These are phyloP conservation scores for Drosophila watanabei DNA, from an alignment of 1,140 invertebrate species.

Conservation along the genomic window DNA sequence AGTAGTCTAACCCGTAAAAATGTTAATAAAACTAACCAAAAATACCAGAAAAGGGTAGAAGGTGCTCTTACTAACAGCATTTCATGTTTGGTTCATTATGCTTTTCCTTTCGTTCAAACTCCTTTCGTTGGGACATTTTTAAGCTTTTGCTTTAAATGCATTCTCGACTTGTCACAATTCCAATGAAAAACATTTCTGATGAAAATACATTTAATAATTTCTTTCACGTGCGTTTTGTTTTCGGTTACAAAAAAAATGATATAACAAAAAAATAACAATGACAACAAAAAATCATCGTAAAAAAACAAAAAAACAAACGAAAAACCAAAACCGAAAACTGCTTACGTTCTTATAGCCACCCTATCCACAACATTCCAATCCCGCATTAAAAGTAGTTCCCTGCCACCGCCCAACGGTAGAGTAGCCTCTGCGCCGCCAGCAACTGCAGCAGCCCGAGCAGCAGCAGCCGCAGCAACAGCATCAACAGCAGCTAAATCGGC, in stretches of 20 bases:
- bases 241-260: constrained; percentile 48
- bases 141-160: constrained; percentile 53
- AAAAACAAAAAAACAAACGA: constrained; percentile 5
- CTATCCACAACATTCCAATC: constrained; percentile 86
- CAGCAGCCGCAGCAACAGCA: constrained; percentile 30
- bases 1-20: constrained; percentile 63
- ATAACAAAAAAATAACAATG: constrained; percentile 28
- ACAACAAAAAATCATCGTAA: constrained; percentile 48
- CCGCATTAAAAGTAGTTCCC: constrained; percentile 87
- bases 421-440: constrained; percentile 72
- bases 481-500: constrained; percentile 64
- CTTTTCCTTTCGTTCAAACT: constrained; percentile 22
- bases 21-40: constrained; percentile 42
- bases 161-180: constrained; percentile 40
- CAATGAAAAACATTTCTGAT: constrained; percentile 41
- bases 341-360: constrained; percentile 86
- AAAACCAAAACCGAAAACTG: constrained; percentile 67
- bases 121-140: constrained; percentile 26
- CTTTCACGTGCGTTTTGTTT: constrained; percentile 75
- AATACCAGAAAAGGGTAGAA: constrained; percentile 22
- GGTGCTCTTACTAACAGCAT: constrained; percentile 32
- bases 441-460: constrained; percentile 55
- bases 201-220: constrained; percentile 64
- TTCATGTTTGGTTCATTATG: constrained; percentile 34
- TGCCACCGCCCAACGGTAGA: constrained; percentile 84